Evolutionary conservation across 2,888 invertebrate species (phyloP), one percentile per base, ranked within the genome.

Genomic region (Augiades crinisus): DNA sequence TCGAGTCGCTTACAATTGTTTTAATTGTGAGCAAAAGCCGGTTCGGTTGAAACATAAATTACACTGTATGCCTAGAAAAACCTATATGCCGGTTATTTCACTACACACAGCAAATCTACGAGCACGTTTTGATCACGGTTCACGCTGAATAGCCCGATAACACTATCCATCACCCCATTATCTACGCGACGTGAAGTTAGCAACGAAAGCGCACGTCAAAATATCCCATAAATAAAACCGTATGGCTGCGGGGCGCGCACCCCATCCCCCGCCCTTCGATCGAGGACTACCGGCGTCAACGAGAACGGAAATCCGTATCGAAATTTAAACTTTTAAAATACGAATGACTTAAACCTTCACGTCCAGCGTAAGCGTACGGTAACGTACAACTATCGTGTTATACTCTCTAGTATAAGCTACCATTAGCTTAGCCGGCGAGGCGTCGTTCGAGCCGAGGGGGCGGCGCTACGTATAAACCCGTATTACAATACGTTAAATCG

Each of bases 161-260:
- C 86, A 88, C 82, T 82, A 87, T 86, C 84, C 86, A 87, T 88
- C 88, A 86, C 81, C 81, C 84, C 78, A 85, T 86, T 84, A 87
- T 81, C 74, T 80, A 70, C 64, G 72, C 81, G 75, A 75, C 75
- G 67, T 80, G 88, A 88, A 88, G 88, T 84, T 87, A 76, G 87
- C 82, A 71, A 67, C 85, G 77, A 76, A 68, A 71, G 72, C 65
- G 67, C 76, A 89, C 82, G 89, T 89, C 89, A 89, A 87, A 89
- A 87, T 89, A 87, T 77, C 82, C 80, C 83, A 82, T 86, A 88
- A 88, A 89, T 88, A 85, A 83, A 80, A 71, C 72, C 70, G 77
- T 77, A 74, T 71, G 75, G 74, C 75, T 65, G 67, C 72, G 75
- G 82, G 78, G 77, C 71, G 73, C 68, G 75, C 75, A 68, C 73